Evolutionary conservation across 2,113 vertebrate genomes (phyloP), one percentile per base, ranked within the genome.

Genomic region (Cepphus grylle): DNA sequence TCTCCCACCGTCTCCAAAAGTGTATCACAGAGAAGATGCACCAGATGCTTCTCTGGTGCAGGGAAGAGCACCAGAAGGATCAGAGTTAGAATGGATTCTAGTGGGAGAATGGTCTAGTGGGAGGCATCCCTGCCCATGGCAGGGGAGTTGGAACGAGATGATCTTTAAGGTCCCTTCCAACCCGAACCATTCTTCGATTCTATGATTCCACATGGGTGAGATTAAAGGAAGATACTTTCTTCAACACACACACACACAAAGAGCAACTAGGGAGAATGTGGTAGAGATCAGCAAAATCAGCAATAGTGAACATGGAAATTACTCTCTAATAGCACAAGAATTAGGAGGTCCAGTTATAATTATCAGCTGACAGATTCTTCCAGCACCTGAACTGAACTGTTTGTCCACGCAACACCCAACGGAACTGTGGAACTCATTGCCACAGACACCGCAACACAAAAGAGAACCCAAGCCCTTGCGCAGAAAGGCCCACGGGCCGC

Each of bases 401-500:
- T n/a, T 29, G 5, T 40, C 29, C 47, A 2, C 5, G 1, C 4
- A 40, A 49, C 58, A 43, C 65, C 26, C 47, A 20, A 7, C 1
- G 8, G 29, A 47, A 32, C 63, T 0, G 10, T 1, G 11, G 43
- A 40, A 59, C 34, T 53, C 25, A 1, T 1, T 53, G 29, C 58
- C 45, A 38, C 50, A 13, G 22, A 9, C 45, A 12, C 25, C 23
- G 8, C 8, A 22, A 30, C n/a, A 7, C 2, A 21, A 15, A 32
- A 15, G 15, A 50, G 25, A 26, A 29, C 0, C 0, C 3, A 22
- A 21, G 16, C 1, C 11, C 7, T 27, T 11, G 9, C 4, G 5
- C 62, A 11, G 49, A 40, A 47, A 27, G 12, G 14, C 6, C 22
- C 32, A 1, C 3, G 15, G 23, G 3, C 6, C 8, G 5, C 49